Conservation (phyloP, 2,888 invertebrate species). For the Linyphia triangularis region DNA sequence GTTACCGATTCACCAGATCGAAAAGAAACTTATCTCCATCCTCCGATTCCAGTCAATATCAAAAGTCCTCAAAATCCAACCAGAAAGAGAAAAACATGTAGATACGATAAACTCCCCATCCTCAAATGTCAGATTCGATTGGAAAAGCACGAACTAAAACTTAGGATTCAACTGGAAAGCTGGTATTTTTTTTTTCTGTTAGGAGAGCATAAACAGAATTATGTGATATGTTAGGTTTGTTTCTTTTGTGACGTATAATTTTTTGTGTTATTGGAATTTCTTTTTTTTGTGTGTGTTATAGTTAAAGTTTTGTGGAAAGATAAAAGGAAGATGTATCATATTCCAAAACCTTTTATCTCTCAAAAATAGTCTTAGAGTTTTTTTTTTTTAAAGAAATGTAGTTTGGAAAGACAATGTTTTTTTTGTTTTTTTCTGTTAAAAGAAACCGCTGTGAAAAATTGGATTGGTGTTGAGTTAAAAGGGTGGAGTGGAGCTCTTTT, state of each 20-base stretch:
- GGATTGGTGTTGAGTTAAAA: neutral
- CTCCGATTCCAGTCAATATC: constrained; percentile 3
- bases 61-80: neutral
- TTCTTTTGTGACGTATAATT: neutral
- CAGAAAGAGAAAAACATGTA: neutral
- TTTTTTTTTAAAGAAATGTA: neutral
- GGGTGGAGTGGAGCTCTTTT: neutral
- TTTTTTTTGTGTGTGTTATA: neutral
- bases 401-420: neutral
- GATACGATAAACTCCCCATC: neutral
- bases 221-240: neutral
- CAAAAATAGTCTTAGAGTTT: neutral
- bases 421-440: neutral
- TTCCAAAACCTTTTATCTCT: neutral
- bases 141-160: neutral
- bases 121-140: neutral
- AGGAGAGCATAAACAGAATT: neutral
- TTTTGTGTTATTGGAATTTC: too few species aligned
- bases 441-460: neutral
- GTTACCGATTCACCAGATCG: neutral
- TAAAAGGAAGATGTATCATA: neutral
- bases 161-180: neutral
- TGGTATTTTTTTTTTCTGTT: neutral
- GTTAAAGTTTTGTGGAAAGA: neutral
- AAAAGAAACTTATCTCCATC: neutral